Evolutionary conservation across 1,140 invertebrate genomes (phyloP), one percentile per base, ranked within the genome.

Genomic region (Zaprionus ornatus): DNA sequence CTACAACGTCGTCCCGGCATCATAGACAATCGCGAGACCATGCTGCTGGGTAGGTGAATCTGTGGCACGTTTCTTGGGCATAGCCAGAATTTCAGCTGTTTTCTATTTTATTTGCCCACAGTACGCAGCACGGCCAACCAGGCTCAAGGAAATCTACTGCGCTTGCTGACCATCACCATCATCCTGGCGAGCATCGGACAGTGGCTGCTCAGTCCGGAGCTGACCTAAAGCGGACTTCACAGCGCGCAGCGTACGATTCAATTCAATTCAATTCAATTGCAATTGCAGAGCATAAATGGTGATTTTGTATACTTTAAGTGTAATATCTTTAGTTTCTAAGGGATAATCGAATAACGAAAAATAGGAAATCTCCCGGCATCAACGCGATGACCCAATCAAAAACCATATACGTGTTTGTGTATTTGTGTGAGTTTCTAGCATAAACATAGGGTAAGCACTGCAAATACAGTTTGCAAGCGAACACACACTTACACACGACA

Each of bases 21-120:
- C 55, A 93, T 93, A 54, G 94, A 94, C 82, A 94, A 94, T 85
- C 92, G 94, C 69, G 94, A 95, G 83, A 94, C 94, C 35, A 93
- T 95, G 73, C 84, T 95, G 69, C 86, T 95, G 61, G 94, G 94
- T 95, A 90, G 93, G 93, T 93, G 17, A 19, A 13, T 19, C 15
- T 29, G 29, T 29, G 19, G 25, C 21, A 65, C 48, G 9, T 35
- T 12, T 9, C 19, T 25, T 5, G 9, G 23, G 27, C 29, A 23
- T 45, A 25, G 55, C 21, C 70, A 9, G n/a, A 79, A 73, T 65
- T 66, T 57, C 40, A 35, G 42, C 45, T 32, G 21, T 50, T 50
- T 21, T 19, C 21, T 13, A 15, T 48, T 25, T 27, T 48, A 66
- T 23, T 65, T 45, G 12, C 27, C 17, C 40, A 48, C 72, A 91